Conservation (phyloP, 2,113 vertebrate species). For the Gallinago media region DNA sequence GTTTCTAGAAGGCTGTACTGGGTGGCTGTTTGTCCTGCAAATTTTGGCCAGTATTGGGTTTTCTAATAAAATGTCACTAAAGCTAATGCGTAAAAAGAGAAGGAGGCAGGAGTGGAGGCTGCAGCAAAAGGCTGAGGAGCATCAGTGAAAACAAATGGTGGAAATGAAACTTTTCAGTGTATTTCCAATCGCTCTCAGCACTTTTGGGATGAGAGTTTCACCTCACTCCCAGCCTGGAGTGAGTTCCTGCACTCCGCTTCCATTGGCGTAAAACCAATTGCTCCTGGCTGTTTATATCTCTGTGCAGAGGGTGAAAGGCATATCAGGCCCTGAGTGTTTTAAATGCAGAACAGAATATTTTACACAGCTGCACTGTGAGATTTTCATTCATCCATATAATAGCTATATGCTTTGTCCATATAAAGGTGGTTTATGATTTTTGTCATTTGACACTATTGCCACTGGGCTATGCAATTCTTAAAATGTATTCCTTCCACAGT, state of each 20-base stretch:
- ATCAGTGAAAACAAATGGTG: not conserved
- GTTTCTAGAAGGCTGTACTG: not conserved
- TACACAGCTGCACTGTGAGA: not conserved
- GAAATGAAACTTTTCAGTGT: not conserved
- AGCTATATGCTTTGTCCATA: not conserved
- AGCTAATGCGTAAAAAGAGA: not conserved
- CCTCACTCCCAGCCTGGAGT: not conserved
- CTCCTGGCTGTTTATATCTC: not conserved
- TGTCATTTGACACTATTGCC: not conserved
- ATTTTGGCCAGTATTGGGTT: not conserved
- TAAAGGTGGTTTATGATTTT: not conserved
- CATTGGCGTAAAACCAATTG: not conserved
- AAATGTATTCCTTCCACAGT: not conserved
- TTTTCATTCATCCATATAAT: not conserved
- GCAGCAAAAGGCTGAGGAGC: not conserved
- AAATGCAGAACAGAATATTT: constrained; percentile 2
- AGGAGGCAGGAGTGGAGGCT: not conserved
- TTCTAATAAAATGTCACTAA: not conserved
- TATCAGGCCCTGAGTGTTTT: not conserved
- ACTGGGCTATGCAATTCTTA: not conserved
- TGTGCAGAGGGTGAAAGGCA: not conserved
- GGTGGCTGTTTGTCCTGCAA: not conserved
- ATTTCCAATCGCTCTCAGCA: not conserved
- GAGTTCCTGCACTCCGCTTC: not conserved
- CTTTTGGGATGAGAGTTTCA: not conserved